These are phyloP conservation scores for Gobius niger DNA, from an alignment of 2,113 vertebrate species.

Conservation along the genomic window DNA sequence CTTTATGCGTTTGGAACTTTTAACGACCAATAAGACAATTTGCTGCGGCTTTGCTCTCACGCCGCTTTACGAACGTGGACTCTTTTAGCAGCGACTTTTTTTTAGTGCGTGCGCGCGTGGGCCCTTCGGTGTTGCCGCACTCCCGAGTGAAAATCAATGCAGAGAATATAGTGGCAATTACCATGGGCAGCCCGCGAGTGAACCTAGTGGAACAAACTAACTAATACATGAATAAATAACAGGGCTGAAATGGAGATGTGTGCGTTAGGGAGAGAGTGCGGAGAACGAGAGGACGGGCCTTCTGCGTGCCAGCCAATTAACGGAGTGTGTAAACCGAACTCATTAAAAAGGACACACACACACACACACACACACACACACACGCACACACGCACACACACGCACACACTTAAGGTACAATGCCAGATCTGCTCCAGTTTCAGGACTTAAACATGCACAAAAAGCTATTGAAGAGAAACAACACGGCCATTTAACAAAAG, in stretches of 20 bases:
- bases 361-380: constrained; percentile 19
- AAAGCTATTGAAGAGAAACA: constrained; percentile 24
- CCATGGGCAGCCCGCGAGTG: constrained; percentile 67
- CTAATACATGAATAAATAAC: constrained; percentile 77
- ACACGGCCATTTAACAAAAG: constrained; percentile 36
- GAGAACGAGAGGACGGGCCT: constrained; percentile 45
- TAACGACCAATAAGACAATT: constrained; percentile 55
- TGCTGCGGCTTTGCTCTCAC: constrained; percentile 43
- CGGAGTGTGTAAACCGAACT: constrained; percentile 75
- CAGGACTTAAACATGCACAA: constrained; percentile 28
- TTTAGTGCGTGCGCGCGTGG: background rate
- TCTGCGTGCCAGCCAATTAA: constrained; percentile 71
- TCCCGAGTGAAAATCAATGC: constrained; percentile 71
- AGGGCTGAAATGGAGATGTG: constrained; percentile 68
- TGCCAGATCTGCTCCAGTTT: constrained; percentile 37
- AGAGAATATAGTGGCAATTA: constrained; percentile 78
- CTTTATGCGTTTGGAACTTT: constrained; percentile 25
- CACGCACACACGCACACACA: constrained; percentile 14
- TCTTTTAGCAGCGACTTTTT: constrained; percentile 9
- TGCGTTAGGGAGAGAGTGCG: constrained; percentile 28
- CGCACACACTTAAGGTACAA: constrained; percentile 36
- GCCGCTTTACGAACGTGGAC: constrained; percentile 36
- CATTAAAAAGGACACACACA: constrained; percentile 68
- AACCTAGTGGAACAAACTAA: constrained; percentile 74
- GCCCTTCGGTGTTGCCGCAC: constrained; percentile 25